Base-by-base conservation (phyloP, 2,113 vertebrate genomes). In the Hippolais icterina region DNA sequence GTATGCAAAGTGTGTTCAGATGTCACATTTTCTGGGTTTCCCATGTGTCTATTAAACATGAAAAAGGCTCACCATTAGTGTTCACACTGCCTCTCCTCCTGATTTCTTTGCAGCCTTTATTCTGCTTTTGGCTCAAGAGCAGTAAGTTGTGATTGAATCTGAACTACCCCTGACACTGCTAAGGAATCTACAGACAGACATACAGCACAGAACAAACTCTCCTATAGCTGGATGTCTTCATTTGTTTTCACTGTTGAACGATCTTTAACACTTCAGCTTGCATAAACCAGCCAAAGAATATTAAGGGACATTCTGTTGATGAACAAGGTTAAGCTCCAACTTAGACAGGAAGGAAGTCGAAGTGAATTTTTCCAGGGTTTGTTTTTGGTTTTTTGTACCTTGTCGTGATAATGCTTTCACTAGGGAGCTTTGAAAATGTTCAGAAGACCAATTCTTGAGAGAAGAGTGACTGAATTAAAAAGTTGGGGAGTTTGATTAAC, bases 131-230 rank as follows among this genome's bases (percentile, higher is more conserved):
- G 11, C 10, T 74, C 15, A 37, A 10, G 25, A 82, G 5, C 10
- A 65, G 21, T 14, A 63, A 63, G 14, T 5, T 86, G 27, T 2
- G 1, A 77, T 59, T 68, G 35, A 24, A 56, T 16, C 27, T 42
- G 29, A 64, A 23, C 52, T 50, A 15, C 2, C 2, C 33, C 1
- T 1, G 22, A 19, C 3, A 18, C 2, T 68, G 15, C 25, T 64
- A 15, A 11, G 28, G 42, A 64, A n/a, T 11, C 10, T 50, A 21
- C 11, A 63, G 31, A 10, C 10, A 20, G 37, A 18, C 7, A 72
- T 4, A 18, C 18, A 56, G 15, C 9, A 6, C 46, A 61, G 37
- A 69, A 21, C 24, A 87, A 81, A 8, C 11, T 3, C 33, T 52
- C 23, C 14, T 21, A 27, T 3, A 59, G 21, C n/a, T 78, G 8